phyloP scores from a whole-genome alignment of 2,797 vertebrate genomes.

The Vipera ursinii region DNA sequence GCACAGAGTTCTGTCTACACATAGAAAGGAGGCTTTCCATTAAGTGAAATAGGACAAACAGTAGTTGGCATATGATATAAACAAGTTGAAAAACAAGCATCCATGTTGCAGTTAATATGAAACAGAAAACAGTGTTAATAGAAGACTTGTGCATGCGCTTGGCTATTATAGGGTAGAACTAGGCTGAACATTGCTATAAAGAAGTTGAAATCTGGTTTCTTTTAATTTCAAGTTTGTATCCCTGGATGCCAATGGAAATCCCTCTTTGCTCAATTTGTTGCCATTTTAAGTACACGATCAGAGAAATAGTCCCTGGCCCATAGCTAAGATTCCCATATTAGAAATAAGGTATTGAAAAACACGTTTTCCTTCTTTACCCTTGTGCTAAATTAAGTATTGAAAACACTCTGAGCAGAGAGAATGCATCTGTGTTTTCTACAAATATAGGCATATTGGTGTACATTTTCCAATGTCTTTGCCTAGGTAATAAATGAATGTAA shows the following conservation, averaged over 20 bases:
- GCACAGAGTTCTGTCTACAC: neutral
- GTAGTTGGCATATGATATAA: neutral
- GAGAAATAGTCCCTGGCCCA: neutral
- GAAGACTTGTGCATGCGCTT: neutral
- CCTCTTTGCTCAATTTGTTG: neutral
- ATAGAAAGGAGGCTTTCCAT: neutral
- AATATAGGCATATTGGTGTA: neutral
- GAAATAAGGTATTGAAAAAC: neutral
- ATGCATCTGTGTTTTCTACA: neutral
- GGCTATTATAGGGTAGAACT: neutral
- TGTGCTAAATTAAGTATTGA: neutral
- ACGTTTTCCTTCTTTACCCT: neutral
- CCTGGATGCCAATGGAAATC: neutral
- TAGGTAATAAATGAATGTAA: neutral
- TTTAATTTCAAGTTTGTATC: neutral
- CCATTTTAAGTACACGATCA: neutral
- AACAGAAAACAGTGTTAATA: neutral
- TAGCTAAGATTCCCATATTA: neutral
- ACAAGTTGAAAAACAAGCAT: neutral
- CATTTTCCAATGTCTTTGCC: neutral
- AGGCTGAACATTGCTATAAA: neutral
- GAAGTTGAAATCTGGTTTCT: neutral
- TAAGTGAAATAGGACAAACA: neutral
- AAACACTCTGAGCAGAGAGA: neutral
- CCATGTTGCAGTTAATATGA: neutral